Base-by-base conservation (phyloP, 2,888 invertebrate genomes). In the Microplitis deprimator region DNA sequence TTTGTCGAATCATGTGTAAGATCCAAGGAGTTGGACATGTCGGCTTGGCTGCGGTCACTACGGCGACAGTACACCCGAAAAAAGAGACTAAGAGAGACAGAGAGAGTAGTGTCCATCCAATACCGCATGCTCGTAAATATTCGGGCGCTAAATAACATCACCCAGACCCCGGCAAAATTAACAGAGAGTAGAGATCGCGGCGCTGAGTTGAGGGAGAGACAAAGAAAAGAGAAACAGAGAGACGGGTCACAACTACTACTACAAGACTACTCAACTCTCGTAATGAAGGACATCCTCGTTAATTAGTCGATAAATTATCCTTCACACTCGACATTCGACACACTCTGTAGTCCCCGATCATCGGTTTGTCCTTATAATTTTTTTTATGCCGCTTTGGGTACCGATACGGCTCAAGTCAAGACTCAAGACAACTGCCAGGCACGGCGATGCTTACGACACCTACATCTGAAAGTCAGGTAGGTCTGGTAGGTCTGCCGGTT, bases 271-370 rank as follows among this genome's bases (percentile, higher is more conserved):
- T 50, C 50, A 50, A 50, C 50, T 50, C 84, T 85, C 84, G 89
- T 89, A 89, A 89, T 89, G 89, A 89, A 89, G 89, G 89, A 89
- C 89, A 89, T 86, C 86, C 87, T 87, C 87, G 88, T 89, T 89
- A 89, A 89, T 89, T 89, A 89, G 89, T 86, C 89, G 85, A 89
- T 89, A 89, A 89, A 89, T 89, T 89, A 89, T 87, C 86, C 87
- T 85, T 86, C 86, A 85, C 84, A 83, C 84, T 84, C 82, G 84
- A 85, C 84, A 83, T 85, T 85, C 84, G 84, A 86, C 82, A 83
- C 82, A 79, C 82, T 82, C 81, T 79, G 81, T 81, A 65, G 69
- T 38, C 38, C 78, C 73, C 81, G 79, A 79, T 79, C 50, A 50
- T 73, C 77, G 77, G 75, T 79, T 79, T 62, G 71, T 60, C 79